These are phyloP conservation scores for Patella depressa DNA, from an alignment of 2,888 invertebrate genomes.

Conservation along the genomic window DNA sequence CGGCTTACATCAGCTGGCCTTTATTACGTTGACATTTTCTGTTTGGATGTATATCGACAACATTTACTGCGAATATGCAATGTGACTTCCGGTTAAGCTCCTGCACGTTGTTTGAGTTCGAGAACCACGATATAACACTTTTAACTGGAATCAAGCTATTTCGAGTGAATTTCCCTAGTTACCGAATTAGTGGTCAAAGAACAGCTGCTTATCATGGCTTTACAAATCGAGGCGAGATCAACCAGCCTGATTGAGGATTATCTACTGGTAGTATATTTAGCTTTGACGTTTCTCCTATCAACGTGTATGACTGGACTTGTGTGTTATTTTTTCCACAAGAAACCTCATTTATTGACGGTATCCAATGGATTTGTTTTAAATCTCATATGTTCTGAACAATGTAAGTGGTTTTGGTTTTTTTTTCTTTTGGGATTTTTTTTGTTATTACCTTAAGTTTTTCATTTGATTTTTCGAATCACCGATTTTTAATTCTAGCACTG, in stretches of 20 bases:
- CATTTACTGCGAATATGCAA: too few species aligned
- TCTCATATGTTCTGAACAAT: constrained; percentile 48
- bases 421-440: background rate
- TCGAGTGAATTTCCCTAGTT: too few species aligned
- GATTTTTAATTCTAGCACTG: background rate
- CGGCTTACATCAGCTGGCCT: too few species aligned
- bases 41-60: too few species aligned
- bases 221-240: too few species aligned
- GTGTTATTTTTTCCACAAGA: constrained; percentile 52
- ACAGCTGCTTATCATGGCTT: too few species aligned
- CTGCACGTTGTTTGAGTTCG: too few species aligned
- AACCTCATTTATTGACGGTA: constrained; percentile 49
- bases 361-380: constrained; percentile 58
- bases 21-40: too few species aligned
- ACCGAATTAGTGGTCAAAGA: too few species aligned
- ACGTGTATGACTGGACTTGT: constrained; percentile 47
- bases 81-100: too few species aligned
- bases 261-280: constrained; percentile 31
- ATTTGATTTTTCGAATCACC: background rate
- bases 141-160: too few species aligned
- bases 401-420: constrained; percentile 36
- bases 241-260: background rate
- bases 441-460: background rate
- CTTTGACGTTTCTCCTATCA: constrained; percentile 46
- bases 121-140: too few species aligned